Conservation (phyloP, 2,888 invertebrate species). For the Synanthedon formicaeformis region DNA sequence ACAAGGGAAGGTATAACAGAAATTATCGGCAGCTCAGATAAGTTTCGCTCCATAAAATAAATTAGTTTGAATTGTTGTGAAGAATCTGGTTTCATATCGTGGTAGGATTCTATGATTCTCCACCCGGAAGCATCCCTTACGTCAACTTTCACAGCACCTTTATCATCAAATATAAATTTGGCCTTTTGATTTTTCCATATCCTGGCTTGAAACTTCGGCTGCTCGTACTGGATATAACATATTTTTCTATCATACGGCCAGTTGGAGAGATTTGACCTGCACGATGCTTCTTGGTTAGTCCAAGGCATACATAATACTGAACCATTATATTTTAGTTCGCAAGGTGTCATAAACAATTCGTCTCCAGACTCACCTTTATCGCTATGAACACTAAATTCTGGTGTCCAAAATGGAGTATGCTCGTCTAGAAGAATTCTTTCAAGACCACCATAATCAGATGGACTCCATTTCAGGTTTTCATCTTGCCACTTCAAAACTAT, state of each 20-base stretch:
- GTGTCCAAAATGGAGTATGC: neutral
- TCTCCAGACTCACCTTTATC: neutral
- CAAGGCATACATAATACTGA: neutral
- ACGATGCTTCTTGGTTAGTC: neutral
- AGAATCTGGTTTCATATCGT: neutral
- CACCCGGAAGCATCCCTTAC: neutral
- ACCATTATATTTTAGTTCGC: neutral
- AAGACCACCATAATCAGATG: neutral
- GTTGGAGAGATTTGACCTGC: neutral
- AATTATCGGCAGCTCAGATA: neutral
- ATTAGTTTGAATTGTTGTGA: neutral
- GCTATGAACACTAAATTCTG: neutral
- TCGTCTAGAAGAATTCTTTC: neutral
- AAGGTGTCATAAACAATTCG: neutral
- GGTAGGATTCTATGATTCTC: neutral
- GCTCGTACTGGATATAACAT: neutral
- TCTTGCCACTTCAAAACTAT: neutral
- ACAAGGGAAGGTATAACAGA: neutral
- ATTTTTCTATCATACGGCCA: neutral
- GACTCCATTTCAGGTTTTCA: neutral
- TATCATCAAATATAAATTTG: neutral
- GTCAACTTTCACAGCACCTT: neutral
- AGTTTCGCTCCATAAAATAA: neutral
- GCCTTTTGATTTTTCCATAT: neutral
- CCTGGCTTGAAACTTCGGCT: neutral